A percentile compares a stretch with the other conserved stretches of the same genome.
Conservation (phyloP, 2,113 vertebrate species). For the Solenodon paradoxus region DNA sequence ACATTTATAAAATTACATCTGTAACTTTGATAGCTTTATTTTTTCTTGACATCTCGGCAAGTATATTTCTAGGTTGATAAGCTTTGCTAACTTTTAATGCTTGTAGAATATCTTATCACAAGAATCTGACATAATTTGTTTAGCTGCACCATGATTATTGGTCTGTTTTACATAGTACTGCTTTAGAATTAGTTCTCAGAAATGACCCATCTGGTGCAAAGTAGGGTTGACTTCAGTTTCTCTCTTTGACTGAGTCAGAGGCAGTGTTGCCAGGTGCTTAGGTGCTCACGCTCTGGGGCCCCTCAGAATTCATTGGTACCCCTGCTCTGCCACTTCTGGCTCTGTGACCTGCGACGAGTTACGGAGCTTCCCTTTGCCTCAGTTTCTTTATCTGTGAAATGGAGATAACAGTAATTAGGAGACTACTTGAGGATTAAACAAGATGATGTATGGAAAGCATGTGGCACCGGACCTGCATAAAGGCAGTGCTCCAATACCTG, state of each 20-base stretch:
- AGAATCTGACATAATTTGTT: neutral
- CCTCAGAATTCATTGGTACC: neutral
- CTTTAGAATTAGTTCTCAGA: conserved; percentile 15
- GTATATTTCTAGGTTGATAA: neutral
- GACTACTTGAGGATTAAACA: neutral
- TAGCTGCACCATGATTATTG: neutral
- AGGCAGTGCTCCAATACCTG: neutral
- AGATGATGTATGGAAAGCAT: neutral
- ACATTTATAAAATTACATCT: neutral
- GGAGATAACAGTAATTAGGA: neutral
- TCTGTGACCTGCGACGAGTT: neutral
- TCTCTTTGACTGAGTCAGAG: neutral
- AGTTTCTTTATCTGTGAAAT: conserved; percentile 15
- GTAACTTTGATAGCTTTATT: neutral
- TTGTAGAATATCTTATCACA: neutral
- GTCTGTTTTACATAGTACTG: neutral
- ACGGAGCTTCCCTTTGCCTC: neutral
- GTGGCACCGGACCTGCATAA: neutral
- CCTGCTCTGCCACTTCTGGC: neutral
- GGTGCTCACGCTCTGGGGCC: neutral
- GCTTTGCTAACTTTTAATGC: neutral
- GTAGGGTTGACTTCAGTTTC: neutral
- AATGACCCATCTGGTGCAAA: conserved; percentile 1
- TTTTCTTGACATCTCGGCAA: neutral
- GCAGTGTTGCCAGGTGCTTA: neutral